Base-by-base conservation (phyloP, 23 tunicate genomes). In the Trididemnum clinides region DNA sequence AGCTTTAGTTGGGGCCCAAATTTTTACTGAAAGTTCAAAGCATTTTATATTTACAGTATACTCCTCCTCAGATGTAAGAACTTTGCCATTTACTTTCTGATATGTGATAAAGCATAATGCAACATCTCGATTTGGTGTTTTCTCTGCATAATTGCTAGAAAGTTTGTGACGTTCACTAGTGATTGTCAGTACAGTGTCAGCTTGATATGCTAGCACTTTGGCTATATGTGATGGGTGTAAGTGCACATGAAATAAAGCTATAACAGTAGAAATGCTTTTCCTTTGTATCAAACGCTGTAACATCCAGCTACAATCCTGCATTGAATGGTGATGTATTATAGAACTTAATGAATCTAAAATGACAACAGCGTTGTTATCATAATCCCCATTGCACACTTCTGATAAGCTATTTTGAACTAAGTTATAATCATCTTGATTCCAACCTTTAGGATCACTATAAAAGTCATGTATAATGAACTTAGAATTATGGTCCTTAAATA, bases 31-130 rank as follows among this genome's bases (percentile, higher is more conserved):
- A 12, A 78, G 10, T 1, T 29, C 66, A 50, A 54, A 51, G 7
- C 33, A 36, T 37, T 51, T 26, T 5, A 36, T 7, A 10, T 15
- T 2, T 25, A 78, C 28, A 25, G 4, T n/a, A 28, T 33, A 51
- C 26, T 78, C 44, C 31, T 78, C 83, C 28, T 51, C 37, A 25
- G 83, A 26, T 10, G 25, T 28, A 22, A 78, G 23, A 51, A 78
- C 83, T 78, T 78, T 78, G 10, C 83, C 83, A 51, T 78, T 78
- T 26, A 2, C 39, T 54, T 78, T 78, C 30, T 36, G 25, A 37
- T 78, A 66, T 15, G 30, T 23, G 29, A 54, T 51, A 3, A 20
- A 28, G 29, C 83, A 78, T 29, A 50, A 26, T 2, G 20, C 10
- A 2, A 28, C 18, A 22, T 78, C 66, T 30, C 51, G 35, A 2